Conservation (phyloP, 2,888 invertebrate species). For the Dynastes grantii region DNA sequence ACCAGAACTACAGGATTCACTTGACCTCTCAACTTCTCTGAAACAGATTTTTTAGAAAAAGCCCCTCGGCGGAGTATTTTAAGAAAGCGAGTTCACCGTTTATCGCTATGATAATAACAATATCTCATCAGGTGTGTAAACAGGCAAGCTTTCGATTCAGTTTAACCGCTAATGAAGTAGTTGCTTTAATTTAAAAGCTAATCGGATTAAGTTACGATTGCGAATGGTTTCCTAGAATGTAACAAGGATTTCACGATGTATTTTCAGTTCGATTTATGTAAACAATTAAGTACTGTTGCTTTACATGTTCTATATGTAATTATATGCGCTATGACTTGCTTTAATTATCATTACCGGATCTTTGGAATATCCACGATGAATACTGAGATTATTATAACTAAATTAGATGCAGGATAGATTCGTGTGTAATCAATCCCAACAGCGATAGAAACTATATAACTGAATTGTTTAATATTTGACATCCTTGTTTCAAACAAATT, state of each 20-base stretch:
- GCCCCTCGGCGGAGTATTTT: too few relatives aligned
- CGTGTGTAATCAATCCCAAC: too few relatives aligned
- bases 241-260: conserved; percentile 1
- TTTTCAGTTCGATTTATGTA: neutral
- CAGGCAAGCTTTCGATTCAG: neutral
- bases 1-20: too few relatives aligned
- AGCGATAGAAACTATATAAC: too few relatives aligned
- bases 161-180: neutral
- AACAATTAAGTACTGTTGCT: neutral
- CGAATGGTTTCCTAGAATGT: neutral
- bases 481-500: too few relatives aligned
- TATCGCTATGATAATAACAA: neutral
- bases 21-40: too few relatives aligned
- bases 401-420: too few relatives aligned
- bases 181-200: neutral
- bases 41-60: too few relatives aligned
- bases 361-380: neutral
- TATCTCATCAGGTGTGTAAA: neutral
- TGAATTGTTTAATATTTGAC: too few relatives aligned
- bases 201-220: neutral
- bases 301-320: neutral
- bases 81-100: too few relatives aligned
- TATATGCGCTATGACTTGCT: neutral
- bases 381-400: too few relatives aligned
- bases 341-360: conserved; percentile 8